phyloP scores from a whole-genome alignment of 1,140 invertebrate species.

The Drosophila nebulosa region DNA sequence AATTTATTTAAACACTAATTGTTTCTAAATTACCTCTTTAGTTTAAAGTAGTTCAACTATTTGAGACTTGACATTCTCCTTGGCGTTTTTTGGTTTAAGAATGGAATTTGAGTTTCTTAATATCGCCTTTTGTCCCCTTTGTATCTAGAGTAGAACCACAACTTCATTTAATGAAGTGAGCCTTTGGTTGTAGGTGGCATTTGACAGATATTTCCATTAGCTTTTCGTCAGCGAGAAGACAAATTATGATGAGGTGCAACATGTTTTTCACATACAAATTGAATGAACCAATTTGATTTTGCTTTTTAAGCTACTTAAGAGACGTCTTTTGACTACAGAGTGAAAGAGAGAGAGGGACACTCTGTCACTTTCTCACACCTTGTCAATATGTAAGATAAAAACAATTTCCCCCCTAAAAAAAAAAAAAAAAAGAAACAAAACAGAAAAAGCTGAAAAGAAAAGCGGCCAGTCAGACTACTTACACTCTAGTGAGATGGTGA shows the following conservation, averaged over 20 bases:
- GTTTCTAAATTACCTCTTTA: no score
- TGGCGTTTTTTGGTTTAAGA: no score
- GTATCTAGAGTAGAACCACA: no score
- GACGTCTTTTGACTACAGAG: neutral
- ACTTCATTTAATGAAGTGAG: neutral
- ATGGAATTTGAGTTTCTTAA: no score
- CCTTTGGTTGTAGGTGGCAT: neutral
- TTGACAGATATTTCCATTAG: neutral
- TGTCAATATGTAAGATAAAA: constrained; percentile 31
- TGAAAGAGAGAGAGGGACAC: neutral
- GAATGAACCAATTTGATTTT: neutral
- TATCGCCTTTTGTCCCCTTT: no score
- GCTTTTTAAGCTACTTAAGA: neutral
- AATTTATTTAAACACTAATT: no score
- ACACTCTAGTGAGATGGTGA: neutral
- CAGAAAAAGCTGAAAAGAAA: constrained; percentile 4
- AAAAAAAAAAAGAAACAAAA: neutral
- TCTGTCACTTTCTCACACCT: constrained; percentile 39
- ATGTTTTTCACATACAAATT: neutral
- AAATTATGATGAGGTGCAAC: neutral
- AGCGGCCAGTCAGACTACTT: constrained; percentile 23
- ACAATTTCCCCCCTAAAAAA: constrained; percentile 20
- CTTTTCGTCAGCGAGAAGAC: neutral
- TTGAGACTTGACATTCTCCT: no score
- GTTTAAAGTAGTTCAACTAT: no score